A percentile compares a stretch with the other conserved stretches of the same genome.
Evolutionary conservation across 1,140 invertebrate genomes (phyloP).

Genomic region (Leptestheria dahalacensis): DNA sequence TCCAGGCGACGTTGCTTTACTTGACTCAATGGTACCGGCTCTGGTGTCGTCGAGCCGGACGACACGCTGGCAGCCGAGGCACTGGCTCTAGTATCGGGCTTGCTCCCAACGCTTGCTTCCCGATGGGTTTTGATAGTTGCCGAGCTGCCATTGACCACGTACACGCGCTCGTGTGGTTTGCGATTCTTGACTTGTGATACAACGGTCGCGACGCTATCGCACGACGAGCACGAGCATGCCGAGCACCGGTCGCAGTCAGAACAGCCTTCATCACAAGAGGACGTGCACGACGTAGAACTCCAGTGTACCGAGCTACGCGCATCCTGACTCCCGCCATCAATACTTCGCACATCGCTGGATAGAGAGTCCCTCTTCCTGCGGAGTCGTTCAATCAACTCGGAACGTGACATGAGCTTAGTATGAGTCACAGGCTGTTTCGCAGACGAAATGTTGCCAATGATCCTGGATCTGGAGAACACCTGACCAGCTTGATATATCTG

Average conservation of each 20-base stretch:
- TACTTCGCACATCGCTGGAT: neutral
- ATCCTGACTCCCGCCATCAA: neutral
- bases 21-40: constrained; percentile 16
- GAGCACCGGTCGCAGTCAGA: constrained; percentile 7
- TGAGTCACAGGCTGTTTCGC: neutral
- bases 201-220: constrained; percentile 8
- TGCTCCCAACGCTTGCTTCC: constrained; percentile 8
- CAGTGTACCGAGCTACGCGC: neutral
- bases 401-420: neutral
- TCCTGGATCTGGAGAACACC: constrained; percentile 11
- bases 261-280: neutral
- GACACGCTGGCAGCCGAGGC: too few species aligned
- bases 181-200: neutral
- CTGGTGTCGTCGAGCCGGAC: neutral
- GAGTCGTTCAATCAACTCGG: constrained; percentile 1
- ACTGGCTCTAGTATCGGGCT: too few species aligned
- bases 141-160: neutral
- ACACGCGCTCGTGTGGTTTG: neutral
- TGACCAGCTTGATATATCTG: neutral
- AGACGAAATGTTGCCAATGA: constrained; percentile 2
- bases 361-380: neutral
- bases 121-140: constrained; percentile 6
- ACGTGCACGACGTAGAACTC: neutral
- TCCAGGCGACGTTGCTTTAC: constrained; percentile 15
- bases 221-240: constrained; percentile 13